A percentile compares a stretch with the other conserved stretches of the same genome.
phyloP scores from a whole-genome alignment of 2,113 vertebrate genomes.

The Aplodontia rufa region DNA sequence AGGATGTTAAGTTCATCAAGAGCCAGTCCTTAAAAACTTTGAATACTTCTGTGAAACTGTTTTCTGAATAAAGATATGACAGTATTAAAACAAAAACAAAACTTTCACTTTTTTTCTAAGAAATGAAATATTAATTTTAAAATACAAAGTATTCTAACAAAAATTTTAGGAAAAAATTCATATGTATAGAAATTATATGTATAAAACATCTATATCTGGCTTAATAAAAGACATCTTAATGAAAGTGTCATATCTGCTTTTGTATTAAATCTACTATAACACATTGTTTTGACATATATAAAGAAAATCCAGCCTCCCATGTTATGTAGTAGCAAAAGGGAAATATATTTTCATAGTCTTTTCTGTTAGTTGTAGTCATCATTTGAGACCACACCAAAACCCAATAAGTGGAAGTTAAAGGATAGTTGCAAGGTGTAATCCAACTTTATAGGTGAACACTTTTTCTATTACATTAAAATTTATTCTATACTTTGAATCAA shows the following conservation, averaged over 20 bases:
- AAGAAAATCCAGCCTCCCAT: neutral
- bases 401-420: neutral
- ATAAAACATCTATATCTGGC: neutral
- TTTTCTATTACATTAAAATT: conserved; percentile 15
- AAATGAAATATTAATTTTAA: neutral
- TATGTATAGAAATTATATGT: neutral
- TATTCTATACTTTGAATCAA: neutral
- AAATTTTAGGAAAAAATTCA: neutral
- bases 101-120: neutral
- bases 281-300: neutral
- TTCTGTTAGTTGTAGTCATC: neutral
- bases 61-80: conserved; percentile 89
- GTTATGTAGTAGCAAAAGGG: neutral
- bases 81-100: conserved; percentile 83
- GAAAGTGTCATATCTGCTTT: neutral
- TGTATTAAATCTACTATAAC: neutral
- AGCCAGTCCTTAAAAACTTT: conserved; percentile 80
- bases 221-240: conserved; percentile 26
- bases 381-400: neutral
- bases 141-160: neutral
- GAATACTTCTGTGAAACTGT: conserved; percentile 85
- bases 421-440: neutral
- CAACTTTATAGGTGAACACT: neutral
- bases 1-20: conserved; percentile 82
- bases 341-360: neutral